These are phyloP conservation scores for Alloscopus bannaensis DNA, from an alignment of 2,888 invertebrate genomes.

Conservation along the genomic window DNA sequence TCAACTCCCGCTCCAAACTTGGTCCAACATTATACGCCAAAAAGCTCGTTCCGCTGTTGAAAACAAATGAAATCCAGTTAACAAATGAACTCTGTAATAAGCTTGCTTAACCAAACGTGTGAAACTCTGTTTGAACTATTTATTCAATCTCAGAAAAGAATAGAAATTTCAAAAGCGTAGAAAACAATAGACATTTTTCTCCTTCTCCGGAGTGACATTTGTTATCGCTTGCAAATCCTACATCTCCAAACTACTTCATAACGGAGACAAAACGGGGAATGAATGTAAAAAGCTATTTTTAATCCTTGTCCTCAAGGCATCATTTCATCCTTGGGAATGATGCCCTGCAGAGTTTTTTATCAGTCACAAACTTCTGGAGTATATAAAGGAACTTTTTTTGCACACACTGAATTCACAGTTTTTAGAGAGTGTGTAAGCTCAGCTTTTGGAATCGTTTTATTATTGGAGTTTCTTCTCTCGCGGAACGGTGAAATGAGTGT, in stretches of 20 bases:
- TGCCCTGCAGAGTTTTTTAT: conserved; percentile 48
- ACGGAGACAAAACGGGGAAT: too few relatives aligned
- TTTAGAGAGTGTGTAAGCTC: too few relatives aligned
- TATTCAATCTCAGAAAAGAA: too few relatives aligned
- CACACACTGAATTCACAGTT: background rate
- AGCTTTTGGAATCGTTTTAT: conserved; percentile 26
- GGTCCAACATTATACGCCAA: conserved; percentile 72
- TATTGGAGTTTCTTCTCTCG: background rate
- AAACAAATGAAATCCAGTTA: background rate
- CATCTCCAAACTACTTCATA: too few relatives aligned
- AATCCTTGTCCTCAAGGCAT: conserved; percentile 29
- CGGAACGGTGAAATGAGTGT: conserved; percentile 25
- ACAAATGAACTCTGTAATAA: too few relatives aligned
- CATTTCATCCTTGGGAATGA: conserved; percentile 37
- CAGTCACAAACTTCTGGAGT: conserved; percentile 17
- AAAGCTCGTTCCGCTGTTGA: conserved; percentile 71
- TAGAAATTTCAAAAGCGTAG: too few relatives aligned
- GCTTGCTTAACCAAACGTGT: too few relatives aligned
- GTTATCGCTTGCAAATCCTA: too few relatives aligned
- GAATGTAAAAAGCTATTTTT: background rate
- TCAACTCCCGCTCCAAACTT: conserved; percentile 85
- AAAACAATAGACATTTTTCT: too few relatives aligned
- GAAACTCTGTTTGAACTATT: too few relatives aligned
- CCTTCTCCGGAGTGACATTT: too few relatives aligned
- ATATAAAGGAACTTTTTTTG: background rate